A percentile compares a stretch with the other conserved stretches of the same genome.
Conservation (phyloP, 2,888 invertebrate species). For the Scrobipalpa costella region DNA sequence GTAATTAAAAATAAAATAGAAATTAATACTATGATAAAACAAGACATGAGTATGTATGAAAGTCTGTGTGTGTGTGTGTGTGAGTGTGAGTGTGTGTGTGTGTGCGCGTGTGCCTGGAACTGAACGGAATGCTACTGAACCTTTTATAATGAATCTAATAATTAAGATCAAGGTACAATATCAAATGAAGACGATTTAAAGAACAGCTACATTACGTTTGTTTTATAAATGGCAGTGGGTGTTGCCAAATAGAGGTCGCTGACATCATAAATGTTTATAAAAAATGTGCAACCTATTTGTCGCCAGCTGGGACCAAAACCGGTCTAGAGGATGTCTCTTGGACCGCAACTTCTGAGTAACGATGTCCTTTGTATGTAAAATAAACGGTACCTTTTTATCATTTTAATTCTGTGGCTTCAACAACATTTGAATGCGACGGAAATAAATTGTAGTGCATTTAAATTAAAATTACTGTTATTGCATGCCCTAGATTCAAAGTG, state of each 20-base stretch:
- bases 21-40: no score
- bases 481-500: not conserved
- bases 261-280: constrained; percentile 36
- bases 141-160: constrained; percentile 24
- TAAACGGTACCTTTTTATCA: constrained; percentile 2
- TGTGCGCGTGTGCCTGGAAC: no score
- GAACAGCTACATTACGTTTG: not conserved
- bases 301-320: constrained; percentile 42
- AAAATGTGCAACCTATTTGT: constrained; percentile 43
- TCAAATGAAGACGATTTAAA: not conserved
- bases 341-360: constrained; percentile 29
- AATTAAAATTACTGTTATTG: constrained; percentile 11
- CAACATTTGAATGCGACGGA: constrained; percentile 2
- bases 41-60: no score
- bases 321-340: constrained; percentile 46
- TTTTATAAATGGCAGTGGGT: constrained; percentile 28
- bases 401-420: constrained; percentile 5
- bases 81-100: no score
- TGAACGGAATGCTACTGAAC: constrained; percentile 6
- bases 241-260: constrained; percentile 42
- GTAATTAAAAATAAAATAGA: no score
- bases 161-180: constrained; percentile 24
- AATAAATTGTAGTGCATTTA: constrained; percentile 4
- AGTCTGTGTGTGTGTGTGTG: no score
- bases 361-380: constrained; percentile 29